These are phyloP conservation scores for Coelinius sp. DNA, from an alignment of 2,888 invertebrate species.

Conservation along the genomic window DNA sequence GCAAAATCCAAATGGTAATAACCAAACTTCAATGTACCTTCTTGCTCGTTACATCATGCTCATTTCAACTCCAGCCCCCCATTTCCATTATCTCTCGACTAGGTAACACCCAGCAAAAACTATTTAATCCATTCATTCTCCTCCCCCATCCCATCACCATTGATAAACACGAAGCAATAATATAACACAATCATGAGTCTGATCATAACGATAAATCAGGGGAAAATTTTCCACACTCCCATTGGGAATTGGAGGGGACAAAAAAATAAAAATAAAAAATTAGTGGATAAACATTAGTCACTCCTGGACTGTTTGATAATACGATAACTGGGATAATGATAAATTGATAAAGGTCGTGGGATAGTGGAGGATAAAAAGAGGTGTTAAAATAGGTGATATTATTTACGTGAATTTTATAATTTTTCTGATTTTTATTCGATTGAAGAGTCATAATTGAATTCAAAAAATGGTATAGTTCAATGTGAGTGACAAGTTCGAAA, in stretches of 20 bases:
- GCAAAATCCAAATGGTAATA: neutral
- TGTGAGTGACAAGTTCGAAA: constrained; percentile 5
- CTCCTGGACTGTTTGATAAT: neutral
- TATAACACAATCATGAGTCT: neutral
- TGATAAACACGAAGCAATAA: constrained; percentile 25
- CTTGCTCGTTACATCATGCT: constrained; percentile 27
- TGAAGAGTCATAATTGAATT: neutral
- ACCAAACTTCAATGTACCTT: neutral
- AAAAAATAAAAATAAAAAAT: neutral
- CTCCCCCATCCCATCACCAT: neutral
- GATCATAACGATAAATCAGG: constrained; percentile 21
- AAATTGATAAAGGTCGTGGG: neutral
- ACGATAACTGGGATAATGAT: neutral
- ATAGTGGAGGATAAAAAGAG: neutral
- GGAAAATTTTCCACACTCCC: neutral
- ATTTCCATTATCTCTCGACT: neutral
- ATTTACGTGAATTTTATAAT: neutral
- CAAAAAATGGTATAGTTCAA: neutral
- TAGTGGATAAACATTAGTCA: constrained; percentile 2
- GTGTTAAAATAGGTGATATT: constrained; percentile 36
- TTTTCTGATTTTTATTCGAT: neutral
- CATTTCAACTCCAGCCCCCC: neutral
- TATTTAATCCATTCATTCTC: constrained; percentile 2
- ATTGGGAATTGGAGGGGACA: neutral
- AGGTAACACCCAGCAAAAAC: neutral